Conservation (phyloP, 2,888 invertebrate genomes). For the Thymelicus acteon region DNA sequence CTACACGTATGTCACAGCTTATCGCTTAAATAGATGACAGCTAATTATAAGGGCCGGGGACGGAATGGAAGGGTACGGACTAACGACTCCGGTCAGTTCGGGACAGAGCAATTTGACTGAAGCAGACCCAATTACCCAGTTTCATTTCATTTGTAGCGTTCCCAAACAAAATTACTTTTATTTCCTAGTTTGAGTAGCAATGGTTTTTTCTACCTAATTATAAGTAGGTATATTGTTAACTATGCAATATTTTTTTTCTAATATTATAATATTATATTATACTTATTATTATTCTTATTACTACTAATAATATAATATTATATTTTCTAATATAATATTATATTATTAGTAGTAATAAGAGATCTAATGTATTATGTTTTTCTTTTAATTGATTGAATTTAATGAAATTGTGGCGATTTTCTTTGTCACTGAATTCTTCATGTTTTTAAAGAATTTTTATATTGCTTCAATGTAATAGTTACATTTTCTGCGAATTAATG, state of each 20-base stretch:
- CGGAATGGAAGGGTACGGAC: conserved; percentile 46
- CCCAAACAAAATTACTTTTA: conserved; percentile 41
- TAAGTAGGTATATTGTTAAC: no score
- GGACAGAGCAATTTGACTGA: conserved; percentile 56
- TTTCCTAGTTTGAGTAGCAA: conserved; percentile 30
- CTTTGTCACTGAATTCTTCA: no score
- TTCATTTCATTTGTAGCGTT: conserved; percentile 54
- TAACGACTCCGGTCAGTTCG: conserved; percentile 55
- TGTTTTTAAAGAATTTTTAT: no score
- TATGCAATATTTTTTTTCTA: no score
- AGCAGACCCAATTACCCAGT: conserved; percentile 61
- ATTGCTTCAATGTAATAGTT: neutral
- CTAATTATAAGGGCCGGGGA: conserved; percentile 30
- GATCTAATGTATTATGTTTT: no score
- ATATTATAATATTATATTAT: no score
- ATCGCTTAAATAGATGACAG: conserved; percentile 33
- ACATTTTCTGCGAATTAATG: neutral
- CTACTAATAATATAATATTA: no score
- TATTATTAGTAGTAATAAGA: no score
- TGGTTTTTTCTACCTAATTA: conserved; percentile 19
- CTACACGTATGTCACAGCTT: conserved; percentile 20
- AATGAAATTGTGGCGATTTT: no score
- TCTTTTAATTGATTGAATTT: no score
- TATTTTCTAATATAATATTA: no score
- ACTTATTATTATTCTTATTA: no score